Evolutionary conservation across 2,113 vertebrate genomes (phyloP).

Genomic region (Cygnus atratus): DNA sequence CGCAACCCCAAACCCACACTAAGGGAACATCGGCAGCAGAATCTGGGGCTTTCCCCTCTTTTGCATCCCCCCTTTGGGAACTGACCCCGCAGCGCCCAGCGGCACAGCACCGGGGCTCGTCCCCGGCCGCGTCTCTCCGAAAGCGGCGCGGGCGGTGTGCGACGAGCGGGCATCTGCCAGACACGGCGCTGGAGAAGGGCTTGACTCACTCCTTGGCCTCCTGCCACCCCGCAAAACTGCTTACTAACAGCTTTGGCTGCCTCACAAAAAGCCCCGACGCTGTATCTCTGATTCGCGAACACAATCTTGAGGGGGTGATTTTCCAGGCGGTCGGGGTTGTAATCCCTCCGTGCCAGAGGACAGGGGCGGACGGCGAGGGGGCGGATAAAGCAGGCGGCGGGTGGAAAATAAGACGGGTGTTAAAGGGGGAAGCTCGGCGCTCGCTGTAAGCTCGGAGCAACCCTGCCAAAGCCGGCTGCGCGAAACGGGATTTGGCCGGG

Average conservation of each 20-base stretch:
- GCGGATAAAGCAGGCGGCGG: background rate
- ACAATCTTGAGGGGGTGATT: background rate
- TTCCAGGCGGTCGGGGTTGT: background rate
- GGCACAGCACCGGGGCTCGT: background rate
- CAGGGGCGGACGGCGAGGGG: background rate
- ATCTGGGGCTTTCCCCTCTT: too few relatives aligned
- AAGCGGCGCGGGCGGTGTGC: background rate
- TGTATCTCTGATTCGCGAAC: background rate
- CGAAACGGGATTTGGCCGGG: background rate
- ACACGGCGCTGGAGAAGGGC: background rate
- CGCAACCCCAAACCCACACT: background rate
- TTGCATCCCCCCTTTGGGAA: background rate
- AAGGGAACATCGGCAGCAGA: too few relatives aligned
- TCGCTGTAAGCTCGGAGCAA: background rate
- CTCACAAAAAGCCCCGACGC: constrained; percentile 12
- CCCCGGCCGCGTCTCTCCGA: background rate
- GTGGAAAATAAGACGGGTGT: constrained; percentile 12
- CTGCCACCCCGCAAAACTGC: constrained; percentile 64
- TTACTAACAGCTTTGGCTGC: constrained; percentile 67
- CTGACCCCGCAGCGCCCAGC: background rate
- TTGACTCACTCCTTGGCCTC: constrained; percentile 68
- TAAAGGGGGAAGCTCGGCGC: background rate
- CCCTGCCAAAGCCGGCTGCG: background rate
- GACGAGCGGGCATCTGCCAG: constrained; percentile 60
- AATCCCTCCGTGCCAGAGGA: background rate